Conservation (phyloP, 2,113 vertebrate species). For the Bothrops jararaca region DNA sequence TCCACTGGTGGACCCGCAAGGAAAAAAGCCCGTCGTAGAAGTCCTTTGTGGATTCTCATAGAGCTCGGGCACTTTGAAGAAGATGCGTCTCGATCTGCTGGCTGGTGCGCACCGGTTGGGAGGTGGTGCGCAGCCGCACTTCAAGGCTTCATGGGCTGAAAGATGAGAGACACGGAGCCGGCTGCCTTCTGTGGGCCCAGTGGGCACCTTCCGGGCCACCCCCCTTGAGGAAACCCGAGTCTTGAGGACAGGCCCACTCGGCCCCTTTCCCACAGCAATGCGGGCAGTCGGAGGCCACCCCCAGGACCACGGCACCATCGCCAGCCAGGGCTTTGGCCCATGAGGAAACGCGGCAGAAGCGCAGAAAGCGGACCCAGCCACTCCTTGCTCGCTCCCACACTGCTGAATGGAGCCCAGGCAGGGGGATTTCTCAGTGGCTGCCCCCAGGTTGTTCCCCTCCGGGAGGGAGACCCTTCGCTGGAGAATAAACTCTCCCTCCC, state of each 20-base stretch:
- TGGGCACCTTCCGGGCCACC: neutral
- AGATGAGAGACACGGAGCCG: neutral
- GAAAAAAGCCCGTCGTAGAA: conserved; percentile 91
- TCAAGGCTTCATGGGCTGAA: conserved; percentile 95
- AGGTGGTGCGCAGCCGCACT: conserved; percentile 96
- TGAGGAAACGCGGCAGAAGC: neutral
- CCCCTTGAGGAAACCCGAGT: neutral
- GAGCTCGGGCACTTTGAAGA: conserved; percentile 99
- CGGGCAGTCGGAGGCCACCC: neutral
- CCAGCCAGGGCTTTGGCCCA: neutral
- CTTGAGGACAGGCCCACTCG: neutral
- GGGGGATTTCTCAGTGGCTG: neutral
- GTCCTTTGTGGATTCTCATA: conserved; percentile 96
- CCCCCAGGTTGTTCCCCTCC: neutral
- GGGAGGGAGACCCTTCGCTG: neutral
- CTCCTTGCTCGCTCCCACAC: neutral
- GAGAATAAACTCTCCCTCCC: too few species aligned
- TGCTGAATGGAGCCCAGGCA: neutral
- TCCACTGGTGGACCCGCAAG: conserved; percentile 95
- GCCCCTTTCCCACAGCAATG: neutral
- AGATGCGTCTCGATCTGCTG: conserved; percentile 98
- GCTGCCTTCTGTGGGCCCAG: neutral
- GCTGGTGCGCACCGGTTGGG: conserved; percentile 89
- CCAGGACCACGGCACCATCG: neutral
- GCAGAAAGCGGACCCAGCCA: neutral